phyloP scores from a whole-genome alignment of 2,797 vertebrate species.

The Tokudaia muenninki region DNA sequence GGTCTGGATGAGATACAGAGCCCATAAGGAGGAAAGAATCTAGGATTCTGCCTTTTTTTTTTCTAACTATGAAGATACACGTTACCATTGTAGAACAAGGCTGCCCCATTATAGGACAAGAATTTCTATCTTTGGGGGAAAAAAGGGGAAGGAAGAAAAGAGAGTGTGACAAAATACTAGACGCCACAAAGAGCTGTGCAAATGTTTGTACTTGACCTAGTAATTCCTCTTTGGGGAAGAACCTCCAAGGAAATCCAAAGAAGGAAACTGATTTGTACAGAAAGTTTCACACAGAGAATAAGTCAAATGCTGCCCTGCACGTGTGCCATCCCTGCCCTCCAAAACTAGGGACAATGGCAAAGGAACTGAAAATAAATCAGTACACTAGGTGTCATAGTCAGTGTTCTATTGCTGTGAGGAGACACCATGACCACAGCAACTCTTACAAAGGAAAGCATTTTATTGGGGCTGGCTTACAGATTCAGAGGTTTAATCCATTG shows the following conservation, averaged over 20 bases:
- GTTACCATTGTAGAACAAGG: neutral
- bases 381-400: neutral
- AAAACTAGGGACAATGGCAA: neutral
- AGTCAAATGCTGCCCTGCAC: neutral
- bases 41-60: neutral
- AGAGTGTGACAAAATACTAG: neutral
- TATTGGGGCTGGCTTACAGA: neutral
- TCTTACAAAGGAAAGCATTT: neutral
- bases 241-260: constrained; percentile 11
- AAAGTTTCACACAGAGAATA: neutral
- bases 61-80: neutral
- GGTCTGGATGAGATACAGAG: constrained; percentile 17
- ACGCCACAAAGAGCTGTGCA: neutral
- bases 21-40: neutral
- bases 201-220: neutral
- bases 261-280: neutral
- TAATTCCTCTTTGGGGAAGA: neutral
- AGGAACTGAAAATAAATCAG: neutral
- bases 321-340: neutral
- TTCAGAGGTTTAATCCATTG: neutral
- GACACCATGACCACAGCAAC: neutral
- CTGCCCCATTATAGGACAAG: neutral
- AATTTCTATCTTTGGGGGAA: neutral
- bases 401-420: neutral
- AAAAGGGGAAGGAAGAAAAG: neutral